phyloP scores from a whole-genome alignment of 2,797 vertebrate species.

The Psittacula derbiana region DNA sequence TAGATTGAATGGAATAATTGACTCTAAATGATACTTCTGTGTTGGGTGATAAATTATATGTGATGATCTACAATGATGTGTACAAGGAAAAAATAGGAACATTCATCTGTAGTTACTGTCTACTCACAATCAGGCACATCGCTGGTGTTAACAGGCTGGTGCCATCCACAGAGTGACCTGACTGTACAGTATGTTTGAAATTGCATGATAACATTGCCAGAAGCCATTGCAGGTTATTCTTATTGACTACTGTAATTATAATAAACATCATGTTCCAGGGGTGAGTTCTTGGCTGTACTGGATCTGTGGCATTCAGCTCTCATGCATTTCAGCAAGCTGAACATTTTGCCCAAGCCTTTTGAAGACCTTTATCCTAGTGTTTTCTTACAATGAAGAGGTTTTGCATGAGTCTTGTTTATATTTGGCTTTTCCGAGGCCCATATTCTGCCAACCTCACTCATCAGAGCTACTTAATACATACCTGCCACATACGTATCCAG shows the following conservation, averaged over 20 bases:
- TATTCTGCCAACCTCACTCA: background rate
- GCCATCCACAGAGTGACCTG: background rate
- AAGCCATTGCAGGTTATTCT: background rate
- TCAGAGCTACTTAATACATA: background rate
- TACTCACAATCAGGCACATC: conserved; percentile 1
- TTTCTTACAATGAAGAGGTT: background rate
- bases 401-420: background rate
- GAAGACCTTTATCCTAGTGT: background rate
- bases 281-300: background rate
- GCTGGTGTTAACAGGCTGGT: background rate
- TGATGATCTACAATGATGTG: background rate
- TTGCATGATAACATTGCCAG: background rate
- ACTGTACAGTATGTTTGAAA: background rate
- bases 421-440: background rate
- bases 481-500: background rate
- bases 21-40: background rate
- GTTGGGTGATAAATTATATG: background rate
- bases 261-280: background rate
- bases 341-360: background rate
- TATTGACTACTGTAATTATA: conserved; percentile 18
- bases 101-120: conserved; percentile 19
- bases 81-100: conserved; percentile 32
- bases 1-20: conserved; percentile 36
- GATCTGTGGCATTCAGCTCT: background rate
- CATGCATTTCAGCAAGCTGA: background rate